Conservation (phyloP, 2,888 invertebrate genomes). For the Caenorhabditis sp. region DNA sequence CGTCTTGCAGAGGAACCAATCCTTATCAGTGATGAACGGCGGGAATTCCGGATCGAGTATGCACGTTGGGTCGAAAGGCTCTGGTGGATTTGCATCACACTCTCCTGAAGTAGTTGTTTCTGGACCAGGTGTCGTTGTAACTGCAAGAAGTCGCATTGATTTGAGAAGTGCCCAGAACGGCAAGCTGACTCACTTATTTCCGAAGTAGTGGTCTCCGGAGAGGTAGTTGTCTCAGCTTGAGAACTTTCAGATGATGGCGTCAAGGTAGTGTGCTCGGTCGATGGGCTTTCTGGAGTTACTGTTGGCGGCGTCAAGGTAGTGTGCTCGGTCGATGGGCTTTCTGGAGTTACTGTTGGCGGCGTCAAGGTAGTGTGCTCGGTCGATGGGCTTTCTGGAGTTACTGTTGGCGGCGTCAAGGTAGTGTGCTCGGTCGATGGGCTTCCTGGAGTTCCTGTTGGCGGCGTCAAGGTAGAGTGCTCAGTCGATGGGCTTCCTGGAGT, state of each 20-base stretch:
- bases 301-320: constrained; percentile 4
- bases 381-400: neutral
- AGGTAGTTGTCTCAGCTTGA: constrained; percentile 5
- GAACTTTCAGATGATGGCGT: constrained; percentile 11
- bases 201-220: neutral
- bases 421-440: neutral
- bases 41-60: constrained; percentile 43
- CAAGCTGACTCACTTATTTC: too few relatives aligned
- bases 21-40: constrained; percentile 37
- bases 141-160: too few relatives aligned
- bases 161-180: too few relatives aligned
- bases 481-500: neutral
- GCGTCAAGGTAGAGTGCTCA: neutral
- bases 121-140: neutral
- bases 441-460: neutral
- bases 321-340: neutral
- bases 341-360: constrained; percentile 6
- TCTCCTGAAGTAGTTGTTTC: constrained; percentile 11
- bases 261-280: neutral
- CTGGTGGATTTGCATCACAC: constrained; percentile 21
- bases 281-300: neutral
- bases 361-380: neutral
- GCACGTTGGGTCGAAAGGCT: constrained; percentile 32
- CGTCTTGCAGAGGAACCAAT: constrained; percentile 31
- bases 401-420: neutral